phyloP scores from a whole-genome alignment of 2,888 invertebrate genomes.

The Germaria angustata region DNA sequence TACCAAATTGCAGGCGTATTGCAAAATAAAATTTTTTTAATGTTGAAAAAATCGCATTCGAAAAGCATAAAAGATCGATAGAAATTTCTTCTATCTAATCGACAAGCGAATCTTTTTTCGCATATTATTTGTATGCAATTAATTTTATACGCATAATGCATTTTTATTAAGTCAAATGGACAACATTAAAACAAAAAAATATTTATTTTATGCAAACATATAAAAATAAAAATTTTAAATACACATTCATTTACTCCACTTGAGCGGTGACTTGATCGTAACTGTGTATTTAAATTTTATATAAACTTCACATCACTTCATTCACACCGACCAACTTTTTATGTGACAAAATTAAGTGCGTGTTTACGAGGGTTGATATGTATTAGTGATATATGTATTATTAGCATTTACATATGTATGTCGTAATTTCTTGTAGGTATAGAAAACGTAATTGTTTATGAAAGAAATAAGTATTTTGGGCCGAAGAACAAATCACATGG shows the following conservation, averaged over 20 bases:
- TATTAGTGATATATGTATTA: too few species aligned
- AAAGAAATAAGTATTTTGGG: too few species aligned
- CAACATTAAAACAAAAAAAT: conserved; percentile 1
- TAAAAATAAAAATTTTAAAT: background rate
- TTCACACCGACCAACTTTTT: conserved; percentile 15
- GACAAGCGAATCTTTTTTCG: background rate
- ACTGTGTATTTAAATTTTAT: conserved; percentile 6
- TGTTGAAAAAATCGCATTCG: background rate
- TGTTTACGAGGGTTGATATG: background rate
- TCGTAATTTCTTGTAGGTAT: too few species aligned
- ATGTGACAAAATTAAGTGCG: conserved; percentile 36
- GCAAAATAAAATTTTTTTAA: background rate
- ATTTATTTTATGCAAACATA: background rate
- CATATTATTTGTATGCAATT: background rate
- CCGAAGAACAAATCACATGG: too few species aligned
- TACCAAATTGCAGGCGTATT: conserved; percentile 22
- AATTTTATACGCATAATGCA: background rate
- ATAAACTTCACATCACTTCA: background rate
- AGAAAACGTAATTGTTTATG: too few species aligned
- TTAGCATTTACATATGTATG: too few species aligned
- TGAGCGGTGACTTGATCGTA: background rate
- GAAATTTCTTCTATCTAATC: background rate
- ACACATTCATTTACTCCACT: background rate
- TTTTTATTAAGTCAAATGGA: conserved; percentile 20
- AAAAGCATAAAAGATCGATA: background rate